Evolutionary conservation across 2,888 invertebrate species (phyloP).

Genomic region (Stictocephala bisonia): DNA sequence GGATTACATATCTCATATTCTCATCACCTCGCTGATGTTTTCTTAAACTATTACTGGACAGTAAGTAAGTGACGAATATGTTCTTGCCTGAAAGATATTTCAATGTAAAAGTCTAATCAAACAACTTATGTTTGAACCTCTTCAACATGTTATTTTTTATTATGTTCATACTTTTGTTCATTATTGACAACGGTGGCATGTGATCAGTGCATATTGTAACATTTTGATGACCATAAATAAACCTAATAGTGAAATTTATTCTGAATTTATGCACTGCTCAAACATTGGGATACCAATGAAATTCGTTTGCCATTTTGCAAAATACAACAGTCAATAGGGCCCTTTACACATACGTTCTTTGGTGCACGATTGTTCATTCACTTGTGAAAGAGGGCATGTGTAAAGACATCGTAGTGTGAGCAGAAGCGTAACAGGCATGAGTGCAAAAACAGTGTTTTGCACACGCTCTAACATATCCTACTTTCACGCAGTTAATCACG

Average conservation of each 20-base stretch:
- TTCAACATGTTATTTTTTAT: slow-evolving; percentile 35
- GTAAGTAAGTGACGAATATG: slow-evolving; percentile 54
- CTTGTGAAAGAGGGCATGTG: no score
- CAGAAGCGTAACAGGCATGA: no score
- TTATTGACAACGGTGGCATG: slow-evolving; percentile 40
- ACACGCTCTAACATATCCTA: no score
- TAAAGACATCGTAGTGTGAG: no score
- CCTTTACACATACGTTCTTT: no score
- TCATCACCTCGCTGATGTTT: neutral
- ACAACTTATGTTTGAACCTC: slow-evolving; percentile 32
- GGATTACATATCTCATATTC: neutral
- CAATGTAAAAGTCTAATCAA: slow-evolving; percentile 36
- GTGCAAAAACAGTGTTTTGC: no score
- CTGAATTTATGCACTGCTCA: no score
- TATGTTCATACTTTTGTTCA: slow-evolving; percentile 42
- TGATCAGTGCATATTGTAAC: slow-evolving; percentile 40
- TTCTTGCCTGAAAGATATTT: slow-evolving; percentile 58
- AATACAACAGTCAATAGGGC: slow-evolving; percentile 44
- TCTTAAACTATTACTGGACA: slow-evolving; percentile 14
- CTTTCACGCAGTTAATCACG: no score
- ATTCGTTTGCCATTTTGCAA: slow-evolving; percentile 45
- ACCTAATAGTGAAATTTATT: slow-evolving; percentile 62
- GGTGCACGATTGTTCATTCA: no score
- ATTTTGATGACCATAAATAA: slow-evolving; percentile 44
- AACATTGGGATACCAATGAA: slow-evolving; percentile 39